These are phyloP conservation scores for Microchrysa polita DNA, from an alignment of 2,888 invertebrate genomes.

Conservation along the genomic window DNA sequence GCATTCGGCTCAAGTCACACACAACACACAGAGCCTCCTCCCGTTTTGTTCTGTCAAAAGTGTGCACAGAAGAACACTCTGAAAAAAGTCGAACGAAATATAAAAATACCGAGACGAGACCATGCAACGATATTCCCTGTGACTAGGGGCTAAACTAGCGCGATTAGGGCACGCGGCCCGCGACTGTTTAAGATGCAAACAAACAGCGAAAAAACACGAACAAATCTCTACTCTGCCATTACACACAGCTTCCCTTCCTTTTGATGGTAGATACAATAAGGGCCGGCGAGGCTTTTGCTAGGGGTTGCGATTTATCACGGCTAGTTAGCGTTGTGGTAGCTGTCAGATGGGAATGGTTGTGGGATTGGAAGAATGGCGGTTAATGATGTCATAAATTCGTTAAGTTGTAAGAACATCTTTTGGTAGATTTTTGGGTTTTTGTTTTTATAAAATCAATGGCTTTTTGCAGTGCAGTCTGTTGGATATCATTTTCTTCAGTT, in stretches of 20 bases:
- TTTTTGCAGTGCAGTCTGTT: too few relatives aligned
- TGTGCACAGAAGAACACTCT: neutral
- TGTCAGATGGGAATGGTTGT: constrained; percentile 2
- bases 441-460: too few relatives aligned
- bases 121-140: too few relatives aligned
- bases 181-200: constrained; percentile 14
- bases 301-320: neutral
- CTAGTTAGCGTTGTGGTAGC: constrained; percentile 18
- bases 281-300: constrained; percentile 33
- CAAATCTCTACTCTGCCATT: constrained; percentile 31
- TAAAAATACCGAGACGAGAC: neutral
- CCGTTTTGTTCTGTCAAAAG: constrained; percentile 36
- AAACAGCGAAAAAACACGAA: constrained; percentile 25
- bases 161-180: constrained; percentile 3
- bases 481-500: too few relatives aligned
- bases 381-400: too few relatives aligned
- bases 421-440: too few relatives aligned
- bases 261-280: constrained; percentile 36
- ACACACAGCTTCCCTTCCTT: constrained; percentile 34
- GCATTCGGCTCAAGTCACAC: constrained; percentile 17
- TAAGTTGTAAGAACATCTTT: too few relatives aligned
- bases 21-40: neutral
- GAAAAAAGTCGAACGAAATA: neutral
- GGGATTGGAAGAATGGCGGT: too few relatives aligned
- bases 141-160: neutral